Conservation (phyloP, 2,113 vertebrate species). For the Meles meles region DNA sequence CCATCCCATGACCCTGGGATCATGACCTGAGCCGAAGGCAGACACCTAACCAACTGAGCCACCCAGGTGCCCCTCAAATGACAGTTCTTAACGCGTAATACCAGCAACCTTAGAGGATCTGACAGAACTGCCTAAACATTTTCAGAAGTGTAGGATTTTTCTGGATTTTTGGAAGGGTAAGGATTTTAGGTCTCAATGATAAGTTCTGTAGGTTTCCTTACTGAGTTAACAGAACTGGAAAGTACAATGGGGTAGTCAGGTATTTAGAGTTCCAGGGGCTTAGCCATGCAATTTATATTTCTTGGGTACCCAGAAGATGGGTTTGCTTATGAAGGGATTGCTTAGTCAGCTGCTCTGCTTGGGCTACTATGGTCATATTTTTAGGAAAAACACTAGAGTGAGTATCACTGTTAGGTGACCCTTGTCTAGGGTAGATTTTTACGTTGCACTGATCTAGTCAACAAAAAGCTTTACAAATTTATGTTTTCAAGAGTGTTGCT, state of each 20-base stretch:
- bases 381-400: neutral
- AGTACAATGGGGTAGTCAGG: neutral
- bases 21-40: no score
- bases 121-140: neutral
- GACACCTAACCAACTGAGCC: no score
- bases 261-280: neutral
- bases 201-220: constrained; percentile 19
- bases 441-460: neutral
- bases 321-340: neutral
- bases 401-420: neutral
- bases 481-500: neutral
- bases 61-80: no score
- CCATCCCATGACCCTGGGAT: no score
- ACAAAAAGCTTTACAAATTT: neutral
- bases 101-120: neutral
- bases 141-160: neutral
- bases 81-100: neutral
- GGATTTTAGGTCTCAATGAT: neutral
- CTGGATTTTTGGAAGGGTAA: neutral
- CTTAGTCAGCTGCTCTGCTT: neutral
- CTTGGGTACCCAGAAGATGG: neutral
- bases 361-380: neutral
- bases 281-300: neutral
- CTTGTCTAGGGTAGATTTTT: neutral
- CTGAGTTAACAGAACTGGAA: neutral